These are phyloP conservation scores for Blastomussa wellsi DNA, from an alignment of 92 coral and sea anemone species.

Conservation along the genomic window DNA sequence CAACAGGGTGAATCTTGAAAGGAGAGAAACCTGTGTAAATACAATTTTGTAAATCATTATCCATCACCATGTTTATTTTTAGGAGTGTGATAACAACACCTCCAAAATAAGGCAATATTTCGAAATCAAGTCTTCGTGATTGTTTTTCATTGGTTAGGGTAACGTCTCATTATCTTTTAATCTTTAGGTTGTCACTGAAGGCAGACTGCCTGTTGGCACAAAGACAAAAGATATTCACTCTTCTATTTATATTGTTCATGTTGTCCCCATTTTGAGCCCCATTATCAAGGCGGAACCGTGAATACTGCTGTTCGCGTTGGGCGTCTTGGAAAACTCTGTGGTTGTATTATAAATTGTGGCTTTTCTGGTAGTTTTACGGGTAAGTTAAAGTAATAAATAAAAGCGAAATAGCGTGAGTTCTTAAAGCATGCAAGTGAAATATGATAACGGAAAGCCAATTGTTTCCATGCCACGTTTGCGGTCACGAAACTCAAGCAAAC, in stretches of 20 bases:
- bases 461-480: background rate
- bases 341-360: background rate
- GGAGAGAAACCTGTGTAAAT: background rate
- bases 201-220: background rate
- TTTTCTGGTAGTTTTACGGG: background rate
- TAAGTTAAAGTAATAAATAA: background rate
- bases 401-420: background rate
- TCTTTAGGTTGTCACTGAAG: background rate
- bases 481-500: background rate
- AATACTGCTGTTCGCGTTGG: background rate
- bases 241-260: no score
- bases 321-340: background rate
- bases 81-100: background rate
- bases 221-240: background rate
- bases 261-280: background rate
- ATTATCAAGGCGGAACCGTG: background rate
- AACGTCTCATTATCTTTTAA: background rate
- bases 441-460: background rate
- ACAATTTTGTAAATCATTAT: background rate
- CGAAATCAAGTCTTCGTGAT: background rate
- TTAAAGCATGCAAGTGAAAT: background rate
- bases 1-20: background rate
- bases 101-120: background rate
- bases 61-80: background rate
- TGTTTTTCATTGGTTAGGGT: background rate